Base-by-base conservation (phyloP, 2,888 invertebrate genomes). In the Chaitophorus viminalis region DNA sequence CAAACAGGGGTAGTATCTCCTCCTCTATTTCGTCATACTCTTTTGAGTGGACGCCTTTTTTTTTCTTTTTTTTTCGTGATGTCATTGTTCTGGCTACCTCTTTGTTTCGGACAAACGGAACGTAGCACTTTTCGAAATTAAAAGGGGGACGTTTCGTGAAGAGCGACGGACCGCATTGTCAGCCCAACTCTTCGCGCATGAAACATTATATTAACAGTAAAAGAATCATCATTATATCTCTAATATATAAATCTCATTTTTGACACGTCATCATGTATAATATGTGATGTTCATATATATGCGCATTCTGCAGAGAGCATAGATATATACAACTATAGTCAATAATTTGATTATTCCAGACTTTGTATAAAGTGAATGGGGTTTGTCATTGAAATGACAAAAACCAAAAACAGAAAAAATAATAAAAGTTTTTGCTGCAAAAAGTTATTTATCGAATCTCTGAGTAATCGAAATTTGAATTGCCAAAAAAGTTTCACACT, bases 41-140 rank as follows among this genome's bases (percentile, higher is more conserved):
- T 76, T 84, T 76, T 65, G 75, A 75, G 75, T 39, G 83, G 75
- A 31, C 75, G 74, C 17, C 21, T 82, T 36, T 82, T 82, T 70
- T 68, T 68, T 60, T 46, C 70, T 86, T 72, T 31, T 79, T 46
- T 82, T 82, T 68, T 65, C 46, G 65, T 68, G 72, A 74, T 65
- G 74, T 74, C 87, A 81, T 81, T 79, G 79, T 87, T 72, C 74
- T 70, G 74, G 14, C 54, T 81, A 87, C 39, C 87, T 81, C 79
- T 74, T 87, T 87, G 87, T 81, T 79, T 86, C 70, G 78, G 70
- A 79, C 79, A 79, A 79, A 77, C 78, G 31, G 36, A 86, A 72
- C 33, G 33, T 25, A 81, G 79, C 87, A 81, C 87, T 87, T 79
- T 87, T 87, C 79, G 39, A 74, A 87, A 87, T 87, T 87, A 87